Evolutionary conservation across 2,888 invertebrate genomes (phyloP).

Genomic region (Monopis laevigella): DNA sequence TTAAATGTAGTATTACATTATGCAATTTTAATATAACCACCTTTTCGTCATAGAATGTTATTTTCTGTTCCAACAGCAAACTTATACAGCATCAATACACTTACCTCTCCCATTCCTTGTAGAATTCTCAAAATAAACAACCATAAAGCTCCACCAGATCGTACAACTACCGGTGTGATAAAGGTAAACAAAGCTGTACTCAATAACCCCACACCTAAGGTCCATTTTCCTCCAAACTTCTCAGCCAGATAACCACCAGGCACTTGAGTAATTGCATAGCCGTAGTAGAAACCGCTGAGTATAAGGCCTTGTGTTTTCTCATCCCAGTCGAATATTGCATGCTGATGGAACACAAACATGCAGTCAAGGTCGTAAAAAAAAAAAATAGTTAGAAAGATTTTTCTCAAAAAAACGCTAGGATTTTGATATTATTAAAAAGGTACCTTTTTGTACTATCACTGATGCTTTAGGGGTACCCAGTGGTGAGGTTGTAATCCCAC

Average conservation of each 20-base stretch:
- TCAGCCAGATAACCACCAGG: conserved; percentile 86
- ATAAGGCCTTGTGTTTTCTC: conserved; percentile 78
- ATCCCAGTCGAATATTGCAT: conserved; percentile 71
- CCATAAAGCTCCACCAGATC: conserved; percentile 55
- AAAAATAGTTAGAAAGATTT: too few species aligned
- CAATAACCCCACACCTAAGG: conserved; percentile 82
- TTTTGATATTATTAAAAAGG: too few species aligned
- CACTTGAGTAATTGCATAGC: conserved; percentile 84
- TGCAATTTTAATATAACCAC: too few species aligned
- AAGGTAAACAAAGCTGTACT: conserved; percentile 84
- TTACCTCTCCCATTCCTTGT: conserved; percentile 82
- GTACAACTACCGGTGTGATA: conserved; percentile 78
- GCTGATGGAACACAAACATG: conserved; percentile 38
- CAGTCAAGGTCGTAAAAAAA: too few species aligned
- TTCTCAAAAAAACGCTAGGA: too few species aligned
- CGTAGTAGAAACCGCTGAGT: conserved; percentile 85
- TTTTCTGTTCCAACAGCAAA: too few species aligned
- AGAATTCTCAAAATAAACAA: conserved; percentile 70
- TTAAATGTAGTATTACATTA: too few species aligned
- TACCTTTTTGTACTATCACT: too few species aligned
- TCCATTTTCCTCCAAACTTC: conserved; percentile 86
- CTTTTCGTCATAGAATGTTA: too few species aligned
- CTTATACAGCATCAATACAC: conserved; percentile 14
- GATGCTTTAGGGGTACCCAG: too few species aligned
- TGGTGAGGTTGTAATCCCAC: too few species aligned